These are phyloP conservation scores for Lagria hirta DNA, from an alignment of 2,888 invertebrate species.

Conservation along the genomic window DNA sequence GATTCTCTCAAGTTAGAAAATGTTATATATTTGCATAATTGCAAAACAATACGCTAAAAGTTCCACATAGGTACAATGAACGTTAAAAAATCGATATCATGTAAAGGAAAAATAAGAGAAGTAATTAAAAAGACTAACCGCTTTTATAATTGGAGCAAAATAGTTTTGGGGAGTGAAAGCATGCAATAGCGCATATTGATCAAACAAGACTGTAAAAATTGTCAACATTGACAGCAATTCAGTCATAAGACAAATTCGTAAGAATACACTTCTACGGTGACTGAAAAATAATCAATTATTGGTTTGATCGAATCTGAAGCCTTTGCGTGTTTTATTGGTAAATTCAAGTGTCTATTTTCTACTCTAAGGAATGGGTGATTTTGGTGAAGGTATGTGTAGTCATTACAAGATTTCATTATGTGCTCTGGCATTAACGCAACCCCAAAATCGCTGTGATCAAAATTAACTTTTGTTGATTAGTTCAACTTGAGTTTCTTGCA, in stretches of 20 bases:
- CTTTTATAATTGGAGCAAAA: slow-evolving; percentile 14
- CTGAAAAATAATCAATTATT: slow-evolving; percentile 26
- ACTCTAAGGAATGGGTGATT: slow-evolving; percentile 46
- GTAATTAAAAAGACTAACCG: too few relatives aligned
- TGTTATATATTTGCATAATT: too few relatives aligned
- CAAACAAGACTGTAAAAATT: slow-evolving; percentile 44
- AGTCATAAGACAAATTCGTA: slow-evolving; percentile 22
- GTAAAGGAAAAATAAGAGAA: too few relatives aligned
- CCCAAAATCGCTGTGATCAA: too few relatives aligned
- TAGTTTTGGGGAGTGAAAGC: slow-evolving; percentile 21
- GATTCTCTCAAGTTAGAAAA: too few relatives aligned
- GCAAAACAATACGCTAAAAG: too few relatives aligned
- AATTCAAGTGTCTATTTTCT: slow-evolving; percentile 39
- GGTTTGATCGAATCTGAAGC: slow-evolving; percentile 33
- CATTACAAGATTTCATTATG: too few relatives aligned
- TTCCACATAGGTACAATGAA: too few relatives aligned
- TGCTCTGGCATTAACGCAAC: too few relatives aligned
- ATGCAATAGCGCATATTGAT: slow-evolving; percentile 39
- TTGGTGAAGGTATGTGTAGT: slow-evolving; percentile 47
- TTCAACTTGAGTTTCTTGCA: slow-evolving; percentile 13
- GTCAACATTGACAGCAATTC: slow-evolving; percentile 42
- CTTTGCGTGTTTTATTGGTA: slow-evolving; percentile 36
- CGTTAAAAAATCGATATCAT: too few relatives aligned
- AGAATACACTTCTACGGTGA: slow-evolving; percentile 9
- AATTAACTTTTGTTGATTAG: too few relatives aligned